Base-by-base conservation (phyloP, 2,113 vertebrate genomes). In the Lepus americanus region DNA sequence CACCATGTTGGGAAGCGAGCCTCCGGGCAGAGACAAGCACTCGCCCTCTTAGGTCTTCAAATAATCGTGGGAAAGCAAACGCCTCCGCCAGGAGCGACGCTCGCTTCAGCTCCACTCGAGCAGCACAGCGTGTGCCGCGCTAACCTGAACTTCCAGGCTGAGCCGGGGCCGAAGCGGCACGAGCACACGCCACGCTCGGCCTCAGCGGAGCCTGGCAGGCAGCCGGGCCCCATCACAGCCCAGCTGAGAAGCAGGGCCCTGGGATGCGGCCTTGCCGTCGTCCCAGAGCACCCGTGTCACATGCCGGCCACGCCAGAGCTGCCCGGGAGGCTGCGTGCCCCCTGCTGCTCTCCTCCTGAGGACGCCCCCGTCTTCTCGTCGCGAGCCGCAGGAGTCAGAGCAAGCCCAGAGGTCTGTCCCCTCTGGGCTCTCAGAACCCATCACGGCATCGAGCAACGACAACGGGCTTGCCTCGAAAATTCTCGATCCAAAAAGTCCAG, bases 91-190 rank as follows among this genome's bases (percentile, higher is more conserved):
- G 33, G 94, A 16, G 49, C 85, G 44, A 77, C 36, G 69, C 87
- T 22, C 1, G 36, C 5, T 61, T 64, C 3, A 27, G 44, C 67
- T 44, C 44, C 44, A 8, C 44, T 44, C 6, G 6, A 44, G 63
- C 1, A 95, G 83, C 66, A 97, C 89, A 96, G 92, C 63, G 44
- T 78, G 67, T 84, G 92, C 89, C 83, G 94, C 92, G 96, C 90
- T 72, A 97, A 97, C 96, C 13, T 97, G 95, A 97, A 97, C 92
- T 95, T 97, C 90, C 97, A 92, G 94, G 95, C 95, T 67, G 93
- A 95, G 95, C 92, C 64, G 94, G 96, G 78, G 96, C 96, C 67
- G 92, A 97, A 94, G 96, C 95, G 3, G 33, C 9, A 23, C 1
- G 9, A 69, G 66, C 31, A 29, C 94, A 98, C 97, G 91, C 61